Evolutionary conservation across 2,113 vertebrate genomes (phyloP), one percentile per base, ranked within the genome.

Genomic region (Picathartes gymnocephalus): DNA sequence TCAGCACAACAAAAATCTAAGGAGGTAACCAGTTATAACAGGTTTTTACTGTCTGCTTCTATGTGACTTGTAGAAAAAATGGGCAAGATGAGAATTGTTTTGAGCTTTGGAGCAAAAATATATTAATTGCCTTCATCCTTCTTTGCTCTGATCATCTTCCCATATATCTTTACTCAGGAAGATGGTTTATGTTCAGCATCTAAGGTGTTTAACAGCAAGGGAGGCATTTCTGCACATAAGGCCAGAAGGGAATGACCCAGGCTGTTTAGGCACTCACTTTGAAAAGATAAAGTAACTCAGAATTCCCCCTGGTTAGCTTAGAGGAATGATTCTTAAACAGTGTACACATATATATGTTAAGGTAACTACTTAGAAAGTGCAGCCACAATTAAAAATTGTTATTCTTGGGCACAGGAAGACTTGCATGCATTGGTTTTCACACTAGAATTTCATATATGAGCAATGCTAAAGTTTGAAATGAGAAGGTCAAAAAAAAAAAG

Each of bases 151-250:
- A 56, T 51, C 27, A 30, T 84, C 16, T 70, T 58, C 20, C 25
- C 9, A 6, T 25, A 40, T 35, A 9, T 60, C 8, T 40, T 37
- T 21, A 1, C 7, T 60, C 51, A 72, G 21, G 35, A 76, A 92
- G 21, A 16, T 35, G 0, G 2, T n/a, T 71, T 65, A 11, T 19
- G 35, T 54, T 86, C 44, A 39, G 21, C 0, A 1, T 27, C 28
- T 30, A 18, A 12, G 14, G 2, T 3, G 3, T 35, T 28, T 47
- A 33, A 33, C 20, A 58, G 11, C 47, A 58, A 74, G 20, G n/a
- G 39, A 71, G 90, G 12, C 1, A 2, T 11, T 45, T 86, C 9
- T 82, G 18, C 14, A 56, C 8, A 15, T 15, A 76, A 58, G 9
- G 5, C 23, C 44, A 39, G 30, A 30, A 54, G 4, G 35, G 44